Evolutionary conservation across 2,888 invertebrate species (phyloP).

Genomic region (Euspilapteryx auroguttella): DNA sequence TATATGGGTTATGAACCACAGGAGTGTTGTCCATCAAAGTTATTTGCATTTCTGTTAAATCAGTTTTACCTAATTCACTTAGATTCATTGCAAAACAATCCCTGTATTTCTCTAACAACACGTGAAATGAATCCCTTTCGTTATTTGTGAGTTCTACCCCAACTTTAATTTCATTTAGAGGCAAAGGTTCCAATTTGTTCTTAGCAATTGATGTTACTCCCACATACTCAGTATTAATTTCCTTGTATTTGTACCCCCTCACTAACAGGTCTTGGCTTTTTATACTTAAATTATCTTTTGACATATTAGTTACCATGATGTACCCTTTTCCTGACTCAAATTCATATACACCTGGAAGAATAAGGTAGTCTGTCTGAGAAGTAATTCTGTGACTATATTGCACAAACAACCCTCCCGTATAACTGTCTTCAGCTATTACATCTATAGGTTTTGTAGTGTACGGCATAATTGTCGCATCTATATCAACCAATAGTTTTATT

Average conservation of each 20-base stretch:
- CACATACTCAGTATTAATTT: background rate
- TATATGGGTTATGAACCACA: conserved; percentile 6
- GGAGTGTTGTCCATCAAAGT: conserved; percentile 3
- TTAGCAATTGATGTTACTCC: background rate
- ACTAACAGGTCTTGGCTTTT: background rate
- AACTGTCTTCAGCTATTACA: too few relatives aligned
- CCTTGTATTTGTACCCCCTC: background rate
- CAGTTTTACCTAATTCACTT: conserved; percentile 5
- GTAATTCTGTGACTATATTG: too few relatives aligned
- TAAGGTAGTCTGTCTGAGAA: too few relatives aligned
- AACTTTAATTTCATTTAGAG: background rate
- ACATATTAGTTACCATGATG: too few relatives aligned
- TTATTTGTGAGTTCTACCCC: background rate
- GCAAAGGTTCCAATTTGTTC: background rate
- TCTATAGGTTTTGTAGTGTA: too few relatives aligned
- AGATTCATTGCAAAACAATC: conserved; percentile 5
- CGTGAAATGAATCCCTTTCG: background rate
- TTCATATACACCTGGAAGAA: too few relatives aligned
- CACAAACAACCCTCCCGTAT: too few relatives aligned
- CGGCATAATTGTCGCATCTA: too few relatives aligned
- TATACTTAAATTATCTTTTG: too few relatives aligned
- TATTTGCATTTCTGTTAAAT: conserved; percentile 6
- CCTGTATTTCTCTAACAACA: conserved; percentile 2
- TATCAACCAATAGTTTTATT: background rate
- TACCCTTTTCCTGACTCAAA: too few relatives aligned